These are phyloP conservation scores for Drosophila mojavensis DNA, from an alignment of 1,140 invertebrate species.

Conservation along the genomic window DNA sequence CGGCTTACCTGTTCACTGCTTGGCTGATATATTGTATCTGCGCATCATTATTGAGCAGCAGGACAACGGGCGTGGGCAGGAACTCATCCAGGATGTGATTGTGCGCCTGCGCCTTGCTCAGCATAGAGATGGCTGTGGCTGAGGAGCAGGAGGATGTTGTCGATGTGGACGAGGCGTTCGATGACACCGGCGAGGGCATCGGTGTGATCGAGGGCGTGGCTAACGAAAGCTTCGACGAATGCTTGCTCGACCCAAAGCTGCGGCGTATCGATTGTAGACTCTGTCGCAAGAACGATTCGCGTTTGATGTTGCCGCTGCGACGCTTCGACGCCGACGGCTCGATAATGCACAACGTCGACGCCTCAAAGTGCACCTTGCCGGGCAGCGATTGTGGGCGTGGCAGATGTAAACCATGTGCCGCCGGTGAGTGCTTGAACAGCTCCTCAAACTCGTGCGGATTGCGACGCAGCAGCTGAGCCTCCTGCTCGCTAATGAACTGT, in stretches of 20 bases:
- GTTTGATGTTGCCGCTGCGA: slow-evolving; percentile 38
- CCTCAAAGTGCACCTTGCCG: slow-evolving; percentile 47
- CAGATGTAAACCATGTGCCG: slow-evolving; percentile 6
- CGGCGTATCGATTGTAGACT: slow-evolving; percentile 67
- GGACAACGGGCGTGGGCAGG: slow-evolving; percentile 43
- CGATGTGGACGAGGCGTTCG: slow-evolving; percentile 22
- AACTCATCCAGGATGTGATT: slow-evolving; percentile 49
- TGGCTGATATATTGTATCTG: slow-evolving; percentile 3
- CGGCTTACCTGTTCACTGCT: slow-evolving; percentile 15
- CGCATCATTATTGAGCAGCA: slow-evolving; percentile 40
- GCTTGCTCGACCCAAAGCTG: slow-evolving; percentile 61
- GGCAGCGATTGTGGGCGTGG: slow-evolving; percentile 63
- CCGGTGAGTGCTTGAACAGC: slow-evolving; percentile 9
- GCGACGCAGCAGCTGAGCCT: slow-evolving; percentile 20
- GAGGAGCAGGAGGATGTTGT: slow-evolving; percentile 25
- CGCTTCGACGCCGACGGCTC: slow-evolving; percentile 14
- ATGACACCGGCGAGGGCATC: slow-evolving; percentile 18
- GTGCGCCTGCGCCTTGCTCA: slow-evolving; percentile 39
- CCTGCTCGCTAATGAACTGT: slow-evolving; percentile 21
- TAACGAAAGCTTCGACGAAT: slow-evolving; percentile 36
- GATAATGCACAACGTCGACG: not conserved
- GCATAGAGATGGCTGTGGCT: slow-evolving; percentile 32
- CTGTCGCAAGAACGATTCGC: slow-evolving; percentile 65
- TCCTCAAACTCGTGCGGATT: slow-evolving; percentile 37
- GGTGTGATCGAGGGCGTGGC: not conserved